Evolutionary conservation across 1,140 invertebrate genomes (phyloP).

Genomic region (Aleiodes sp.): DNA sequence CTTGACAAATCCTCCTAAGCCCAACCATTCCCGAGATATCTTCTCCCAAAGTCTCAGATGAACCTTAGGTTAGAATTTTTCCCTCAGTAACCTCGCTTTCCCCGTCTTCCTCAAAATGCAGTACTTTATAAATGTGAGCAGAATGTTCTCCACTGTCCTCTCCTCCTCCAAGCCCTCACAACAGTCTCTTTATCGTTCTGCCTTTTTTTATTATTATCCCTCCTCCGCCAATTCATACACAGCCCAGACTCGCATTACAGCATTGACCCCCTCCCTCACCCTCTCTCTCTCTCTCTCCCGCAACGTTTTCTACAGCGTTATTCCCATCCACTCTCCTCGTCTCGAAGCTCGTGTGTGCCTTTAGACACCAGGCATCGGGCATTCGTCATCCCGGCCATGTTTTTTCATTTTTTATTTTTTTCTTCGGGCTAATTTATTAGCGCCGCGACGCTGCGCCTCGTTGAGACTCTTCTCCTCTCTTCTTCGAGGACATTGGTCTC

Average conservation of each 20-base stretch:
- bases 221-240: background rate
- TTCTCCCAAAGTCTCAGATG: too few species aligned
- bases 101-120: too few species aligned
- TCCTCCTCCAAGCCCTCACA: background rate
- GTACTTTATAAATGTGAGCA: too few species aligned
- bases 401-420: too few species aligned
- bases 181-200: background rate
- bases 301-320: slow-evolving; percentile 41
- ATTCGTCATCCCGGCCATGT: slow-evolving; percentile 60
- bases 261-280: slow-evolving; percentile 26
- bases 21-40: too few species aligned
- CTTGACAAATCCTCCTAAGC: too few species aligned
- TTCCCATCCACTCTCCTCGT: background rate
- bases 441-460: slow-evolving; percentile 43
- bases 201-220: background rate
- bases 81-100: too few species aligned
- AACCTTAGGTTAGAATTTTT: too few species aligned
- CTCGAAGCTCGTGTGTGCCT: too few species aligned
- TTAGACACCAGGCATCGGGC: slow-evolving; percentile 54
- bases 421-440: slow-evolving; percentile 63
- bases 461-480: slow-evolving; percentile 26
- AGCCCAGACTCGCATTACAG: background rate
- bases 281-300: slow-evolving; percentile 32
- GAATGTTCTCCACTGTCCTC: too few species aligned
- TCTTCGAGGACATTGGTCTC: slow-evolving; percentile 33